Evolutionary conservation across 2,888 invertebrate genomes (phyloP).

Genomic region (Oxycera nigricornis): DNA sequence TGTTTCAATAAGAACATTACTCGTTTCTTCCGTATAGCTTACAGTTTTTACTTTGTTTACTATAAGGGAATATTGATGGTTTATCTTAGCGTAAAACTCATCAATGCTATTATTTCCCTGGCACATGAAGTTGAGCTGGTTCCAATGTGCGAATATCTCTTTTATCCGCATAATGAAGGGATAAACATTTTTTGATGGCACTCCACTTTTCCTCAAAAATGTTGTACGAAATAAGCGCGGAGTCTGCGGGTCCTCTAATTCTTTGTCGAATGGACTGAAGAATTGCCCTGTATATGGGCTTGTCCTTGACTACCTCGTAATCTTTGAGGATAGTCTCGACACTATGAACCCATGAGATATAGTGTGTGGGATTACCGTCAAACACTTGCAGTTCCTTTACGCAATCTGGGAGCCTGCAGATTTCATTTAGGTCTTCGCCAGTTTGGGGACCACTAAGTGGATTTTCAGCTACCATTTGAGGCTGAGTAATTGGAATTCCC

Average conservation of each 20-base stretch:
- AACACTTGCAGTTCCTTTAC: conserved; percentile 11
- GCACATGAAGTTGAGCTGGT: conserved; percentile 4
- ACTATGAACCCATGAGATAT: conserved; percentile 14
- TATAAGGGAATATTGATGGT: background rate
- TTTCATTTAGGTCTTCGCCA: conserved; percentile 8
- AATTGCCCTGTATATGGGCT: conserved; percentile 1
- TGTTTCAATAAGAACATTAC: too few species aligned
- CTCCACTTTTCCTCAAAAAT: background rate
- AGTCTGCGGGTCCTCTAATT: conserved; percentile 5
- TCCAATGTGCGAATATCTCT: conserved; percentile 10
- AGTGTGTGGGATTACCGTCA: background rate
- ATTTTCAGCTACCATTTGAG: background rate
- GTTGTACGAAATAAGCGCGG: conserved; percentile 3
- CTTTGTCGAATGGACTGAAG: background rate
- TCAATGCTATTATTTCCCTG: background rate
- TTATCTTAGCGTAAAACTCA: background rate
- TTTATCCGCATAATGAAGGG: conserved; percentile 14
- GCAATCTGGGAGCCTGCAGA: conserved; percentile 26
- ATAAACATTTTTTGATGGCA: background rate
- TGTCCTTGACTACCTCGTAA: conserved; percentile 9
- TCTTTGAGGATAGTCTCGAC: background rate
- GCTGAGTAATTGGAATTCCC: background rate
- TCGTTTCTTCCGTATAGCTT: background rate
- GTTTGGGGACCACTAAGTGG: background rate
- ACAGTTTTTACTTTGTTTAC: background rate